Base-by-base conservation (phyloP, 1,140 invertebrate species). In the Aphelenchoides besseyi region DNA sequence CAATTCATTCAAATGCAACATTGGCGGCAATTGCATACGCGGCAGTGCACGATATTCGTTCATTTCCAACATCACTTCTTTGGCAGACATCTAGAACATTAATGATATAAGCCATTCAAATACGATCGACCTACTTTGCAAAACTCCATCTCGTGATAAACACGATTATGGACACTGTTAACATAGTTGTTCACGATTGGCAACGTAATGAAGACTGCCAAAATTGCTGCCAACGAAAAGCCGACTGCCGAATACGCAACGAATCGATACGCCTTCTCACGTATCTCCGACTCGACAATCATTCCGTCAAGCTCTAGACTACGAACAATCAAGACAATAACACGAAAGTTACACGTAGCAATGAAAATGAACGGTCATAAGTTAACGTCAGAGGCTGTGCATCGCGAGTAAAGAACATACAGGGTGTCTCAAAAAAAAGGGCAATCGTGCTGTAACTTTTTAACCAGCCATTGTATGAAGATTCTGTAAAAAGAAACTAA, bases 121-220 rank as follows among this genome's bases (percentile, higher is more conserved):
- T 36, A 26, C 69, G 2, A 70, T 30, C 8, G 48, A 26, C 71
- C 9, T 53, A 80, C 77, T 71, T 83, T 84, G 74, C 81, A 83
- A 67, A 83, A 84, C 30, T 84, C 83, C 82, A 84, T 84, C 68
- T 83, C 81, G 52, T 74, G 57, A 32, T 84, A 76, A 2, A 83
- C 82, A 9, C 83, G 71, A 18, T 69, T 63, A 48, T 83, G 82
- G 2, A 83, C 79, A 48, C 72, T 81, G 71, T 82, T 83, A 26
- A 83, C 76, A 68, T 83, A 83, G 62, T 84, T 84, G 72, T 83
- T 84, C n/a, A 83, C 81, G 52, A 83, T 73, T 12, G 81, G 81
- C 28, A 83, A 57, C 9, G 81, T 84, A 54, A 84, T 74, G 52
- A 84, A 83, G 1, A 84, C 79, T 8, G 83, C 75, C 26, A 83